These are phyloP conservation scores for Zonitis immaculata DNA, from an alignment of 2,888 invertebrate species.

Conservation along the genomic window DNA sequence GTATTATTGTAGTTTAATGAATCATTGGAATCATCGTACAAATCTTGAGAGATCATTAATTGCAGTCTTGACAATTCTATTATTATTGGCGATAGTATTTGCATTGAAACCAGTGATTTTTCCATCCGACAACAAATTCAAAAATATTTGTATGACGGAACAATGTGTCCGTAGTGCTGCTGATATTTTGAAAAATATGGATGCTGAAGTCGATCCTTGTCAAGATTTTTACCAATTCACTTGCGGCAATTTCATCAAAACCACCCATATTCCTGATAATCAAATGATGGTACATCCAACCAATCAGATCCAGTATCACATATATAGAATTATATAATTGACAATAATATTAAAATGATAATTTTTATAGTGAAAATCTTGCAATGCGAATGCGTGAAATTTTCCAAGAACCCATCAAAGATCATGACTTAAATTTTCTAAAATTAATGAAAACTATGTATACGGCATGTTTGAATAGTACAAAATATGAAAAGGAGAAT, in stretches of 20 bases:
- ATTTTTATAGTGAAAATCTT: background rate
- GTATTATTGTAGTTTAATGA: background rate
- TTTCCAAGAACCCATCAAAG: constrained; percentile 11
- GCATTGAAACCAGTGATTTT: background rate
- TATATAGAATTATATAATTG: no score
- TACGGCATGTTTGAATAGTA: constrained; percentile 27
- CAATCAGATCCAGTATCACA: background rate
- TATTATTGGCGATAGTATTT: background rate
- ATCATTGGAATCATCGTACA: background rate
- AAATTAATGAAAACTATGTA: constrained; percentile 46
- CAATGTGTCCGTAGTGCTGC: constrained; percentile 13
- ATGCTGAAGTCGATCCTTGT: constrained; percentile 55
- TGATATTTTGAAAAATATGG: constrained; percentile 13
- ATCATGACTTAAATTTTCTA: constrained; percentile 45
- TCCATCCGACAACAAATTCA: background rate
- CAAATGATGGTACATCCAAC: background rate
- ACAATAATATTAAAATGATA: no score
- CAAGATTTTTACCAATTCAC: constrained; percentile 72
- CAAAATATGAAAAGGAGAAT: constrained; percentile 18
- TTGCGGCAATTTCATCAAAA: constrained; percentile 51
- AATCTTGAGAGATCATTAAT: background rate
- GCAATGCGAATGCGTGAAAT: background rate
- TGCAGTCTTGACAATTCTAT: background rate
- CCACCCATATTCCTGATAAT: constrained; percentile 9
- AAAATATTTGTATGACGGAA: constrained; percentile 13